A percentile compares a stretch with the other conserved stretches of the same genome.
Conservation (phyloP, 64 coral and sea anemone genomes). For the Actinia tenebrosa region DNA sequence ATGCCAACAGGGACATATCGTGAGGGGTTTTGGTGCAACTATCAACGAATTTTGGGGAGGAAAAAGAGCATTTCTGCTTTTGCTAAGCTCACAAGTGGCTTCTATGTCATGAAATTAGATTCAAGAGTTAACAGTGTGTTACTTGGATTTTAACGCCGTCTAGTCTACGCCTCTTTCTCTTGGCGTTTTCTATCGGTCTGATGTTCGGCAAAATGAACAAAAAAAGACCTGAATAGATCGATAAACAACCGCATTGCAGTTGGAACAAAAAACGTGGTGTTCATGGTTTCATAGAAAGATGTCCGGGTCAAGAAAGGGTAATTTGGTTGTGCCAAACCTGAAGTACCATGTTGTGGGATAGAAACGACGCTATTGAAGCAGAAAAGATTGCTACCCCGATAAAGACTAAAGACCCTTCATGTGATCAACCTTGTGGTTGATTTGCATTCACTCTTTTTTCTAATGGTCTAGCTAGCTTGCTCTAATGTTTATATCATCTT, state of each 20-base stretch:
- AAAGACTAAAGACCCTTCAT: not conserved
- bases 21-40: not conserved
- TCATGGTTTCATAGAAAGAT: constrained; percentile 3
- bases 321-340: constrained; percentile 1
- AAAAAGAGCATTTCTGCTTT: not conserved
- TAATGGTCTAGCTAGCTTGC: not conserved
- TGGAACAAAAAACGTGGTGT: constrained; percentile 30
- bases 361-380: constrained; percentile 11
- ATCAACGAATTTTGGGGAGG: not conserved
- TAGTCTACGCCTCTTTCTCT: constrained; percentile 18
- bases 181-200: constrained; percentile 12
- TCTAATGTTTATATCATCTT: constrained; percentile 4
- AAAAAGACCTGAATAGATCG: constrained; percentile 1
- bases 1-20: not conserved
- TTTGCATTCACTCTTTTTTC: constrained; percentile 16
- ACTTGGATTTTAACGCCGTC: constrained; percentile 16
- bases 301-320: constrained; percentile 28
- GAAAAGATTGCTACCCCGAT: not conserved
- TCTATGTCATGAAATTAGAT: constrained; percentile 13
- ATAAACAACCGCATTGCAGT: constrained; percentile 18
- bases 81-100: constrained; percentile 18
- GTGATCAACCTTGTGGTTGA: constrained; percentile 6
- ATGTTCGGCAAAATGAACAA: constrained; percentile 20
- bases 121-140: constrained; percentile 14
- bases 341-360: constrained; percentile 14